Conservation (phyloP, 2,888 invertebrate species). For the Meliscaeva auricollis region DNA sequence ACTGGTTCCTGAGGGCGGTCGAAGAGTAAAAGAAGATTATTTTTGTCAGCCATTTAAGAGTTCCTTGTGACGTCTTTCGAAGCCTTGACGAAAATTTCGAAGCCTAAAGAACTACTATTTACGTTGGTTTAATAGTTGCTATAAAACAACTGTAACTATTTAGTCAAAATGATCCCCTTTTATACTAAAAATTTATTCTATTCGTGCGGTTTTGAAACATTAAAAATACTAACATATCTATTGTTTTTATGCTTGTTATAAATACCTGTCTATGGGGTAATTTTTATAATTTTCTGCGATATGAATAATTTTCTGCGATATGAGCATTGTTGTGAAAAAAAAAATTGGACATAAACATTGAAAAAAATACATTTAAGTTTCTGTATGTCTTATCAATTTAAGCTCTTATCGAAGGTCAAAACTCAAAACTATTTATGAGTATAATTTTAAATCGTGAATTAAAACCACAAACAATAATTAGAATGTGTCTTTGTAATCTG, state of each 20-base stretch:
- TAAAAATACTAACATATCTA: background rate
- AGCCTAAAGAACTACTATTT: background rate
- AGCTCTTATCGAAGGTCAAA: conserved; percentile 23
- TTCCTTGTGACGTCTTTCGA: too few relatives aligned
- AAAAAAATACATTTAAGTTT: background rate
- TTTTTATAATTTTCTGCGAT: too few relatives aligned
- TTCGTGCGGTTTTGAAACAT: background rate
- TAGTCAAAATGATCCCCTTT: background rate
- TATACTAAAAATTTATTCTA: background rate
- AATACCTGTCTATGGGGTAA: background rate
- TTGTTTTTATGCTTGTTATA: background rate
- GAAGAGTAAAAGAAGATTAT: conserved; percentile 88
- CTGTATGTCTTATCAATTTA: conserved; percentile 5
- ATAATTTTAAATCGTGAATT: background rate
- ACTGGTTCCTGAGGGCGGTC: conserved; percentile 91
- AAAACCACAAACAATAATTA: background rate
- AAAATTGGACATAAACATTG: background rate
- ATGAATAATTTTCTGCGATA: too few relatives aligned
- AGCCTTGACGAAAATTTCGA: too few relatives aligned
- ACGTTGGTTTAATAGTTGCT: background rate
- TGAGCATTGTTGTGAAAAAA: too few relatives aligned
- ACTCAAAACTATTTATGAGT: conserved; percentile 7
- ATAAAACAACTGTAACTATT: background rate
- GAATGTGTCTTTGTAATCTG: background rate
- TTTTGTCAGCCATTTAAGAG: conserved; percentile 82